Evolutionary conservation across 2,113 vertebrate species (phyloP).

Genomic region (Solea solea): DNA sequence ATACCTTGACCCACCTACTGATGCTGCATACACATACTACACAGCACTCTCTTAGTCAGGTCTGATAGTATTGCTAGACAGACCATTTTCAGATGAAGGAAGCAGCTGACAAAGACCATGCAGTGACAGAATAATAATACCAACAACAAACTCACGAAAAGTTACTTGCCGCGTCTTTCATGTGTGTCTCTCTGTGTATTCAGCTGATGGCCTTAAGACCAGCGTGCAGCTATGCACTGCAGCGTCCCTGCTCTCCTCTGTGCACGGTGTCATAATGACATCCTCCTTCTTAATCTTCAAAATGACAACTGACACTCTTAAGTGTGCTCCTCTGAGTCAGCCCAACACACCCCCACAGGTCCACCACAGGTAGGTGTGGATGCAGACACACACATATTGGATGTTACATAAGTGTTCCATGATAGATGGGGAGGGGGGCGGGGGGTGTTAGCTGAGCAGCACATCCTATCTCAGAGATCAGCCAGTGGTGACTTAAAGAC

Average conservation of each 20-base stretch:
- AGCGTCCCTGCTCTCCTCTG: slow-evolving; percentile 22
- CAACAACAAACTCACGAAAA: too few species aligned
- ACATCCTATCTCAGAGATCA: slow-evolving; percentile 57
- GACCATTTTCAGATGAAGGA: too few species aligned
- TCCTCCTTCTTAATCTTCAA: slow-evolving; percentile 72
- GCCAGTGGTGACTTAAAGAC: slow-evolving; percentile 42
- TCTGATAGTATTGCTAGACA: too few species aligned
- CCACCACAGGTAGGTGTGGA: slow-evolving; percentile 13
- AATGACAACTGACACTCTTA: slow-evolving; percentile 63
- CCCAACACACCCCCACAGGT: not conserved
- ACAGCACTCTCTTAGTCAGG: too few species aligned
- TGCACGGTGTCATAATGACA: slow-evolving; percentile 41
- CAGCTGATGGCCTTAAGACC: slow-evolving; percentile 18
- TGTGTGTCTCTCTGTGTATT: slow-evolving; percentile 6
- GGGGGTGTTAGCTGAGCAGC: slow-evolving; percentile 6
- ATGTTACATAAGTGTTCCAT: slow-evolving; percentile 49
- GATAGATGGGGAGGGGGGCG: slow-evolving; percentile 29
- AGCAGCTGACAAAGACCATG: too few species aligned
- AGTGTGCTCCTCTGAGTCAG: slow-evolving; percentile 44
- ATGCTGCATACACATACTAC: too few species aligned
- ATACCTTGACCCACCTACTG: too few species aligned
- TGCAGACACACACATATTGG: slow-evolving; percentile 20
- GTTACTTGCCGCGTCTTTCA: too few species aligned
- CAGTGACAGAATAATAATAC: too few species aligned
- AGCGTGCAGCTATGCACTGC: slow-evolving; percentile 28